These are phyloP conservation scores for Rhynchopsitta pachyrhyncha DNA, from an alignment of 2,113 vertebrate species.

Conservation along the genomic window DNA sequence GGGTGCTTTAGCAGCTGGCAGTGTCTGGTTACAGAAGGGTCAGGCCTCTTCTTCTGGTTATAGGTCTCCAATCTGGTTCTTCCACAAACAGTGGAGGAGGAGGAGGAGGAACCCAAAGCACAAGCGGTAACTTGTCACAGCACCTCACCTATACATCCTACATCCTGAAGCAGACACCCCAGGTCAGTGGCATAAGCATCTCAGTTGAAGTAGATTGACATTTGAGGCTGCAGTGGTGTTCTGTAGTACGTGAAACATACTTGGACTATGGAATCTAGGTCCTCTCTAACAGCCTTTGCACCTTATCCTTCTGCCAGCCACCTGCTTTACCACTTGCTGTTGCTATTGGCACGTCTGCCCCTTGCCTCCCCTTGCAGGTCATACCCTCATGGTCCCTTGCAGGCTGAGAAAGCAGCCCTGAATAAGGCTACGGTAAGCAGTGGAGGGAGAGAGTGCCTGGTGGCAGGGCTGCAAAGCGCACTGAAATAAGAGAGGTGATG, in stretches of 20 bases:
- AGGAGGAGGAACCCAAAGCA: slow-evolving; percentile 74
- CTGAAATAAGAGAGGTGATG: neutral
- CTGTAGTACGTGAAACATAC: neutral
- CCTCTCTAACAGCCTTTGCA: neutral
- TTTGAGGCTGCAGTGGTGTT: neutral
- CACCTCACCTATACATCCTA: slow-evolving; percentile 97
- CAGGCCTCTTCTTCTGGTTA: slow-evolving; percentile 34
- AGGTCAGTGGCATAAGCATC: slow-evolving; percentile 68
- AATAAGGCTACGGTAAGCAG: neutral
- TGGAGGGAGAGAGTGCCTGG: neutral
- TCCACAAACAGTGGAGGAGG: slow-evolving; percentile 66
- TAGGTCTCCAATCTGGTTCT: slow-evolving; percentile 86
- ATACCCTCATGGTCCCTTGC: neutral
- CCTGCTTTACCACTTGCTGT: neutral
- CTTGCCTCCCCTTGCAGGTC: neutral
- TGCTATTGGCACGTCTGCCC: neutral
- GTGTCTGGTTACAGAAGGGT: neutral
- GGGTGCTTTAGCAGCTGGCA: neutral
- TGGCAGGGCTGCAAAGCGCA: neutral
- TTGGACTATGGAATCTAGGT: neutral
- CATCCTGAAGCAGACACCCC: slow-evolving; percentile 95
- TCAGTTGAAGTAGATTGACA: neutral
- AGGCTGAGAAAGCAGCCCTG: neutral
- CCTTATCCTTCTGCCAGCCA: neutral
- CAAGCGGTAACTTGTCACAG: slow-evolving; percentile 85